phyloP scores from a whole-genome alignment of 2,113 vertebrate genomes.

The Vulpes lagopus region DNA sequence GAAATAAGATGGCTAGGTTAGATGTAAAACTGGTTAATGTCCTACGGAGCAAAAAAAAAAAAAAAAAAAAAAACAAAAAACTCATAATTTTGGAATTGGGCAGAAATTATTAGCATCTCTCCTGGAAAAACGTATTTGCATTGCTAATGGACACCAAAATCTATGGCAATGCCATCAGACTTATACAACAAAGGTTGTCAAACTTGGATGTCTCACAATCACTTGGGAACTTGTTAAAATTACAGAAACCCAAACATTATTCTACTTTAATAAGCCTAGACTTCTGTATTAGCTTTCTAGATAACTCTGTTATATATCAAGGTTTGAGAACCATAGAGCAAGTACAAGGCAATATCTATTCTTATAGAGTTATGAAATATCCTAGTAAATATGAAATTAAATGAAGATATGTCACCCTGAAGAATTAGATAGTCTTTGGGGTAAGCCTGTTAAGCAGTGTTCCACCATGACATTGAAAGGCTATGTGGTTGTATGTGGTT shows the following conservation, averaged over 20 bases:
- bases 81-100: not conserved
- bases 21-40: slow-evolving; percentile 15
- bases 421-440: not conserved
- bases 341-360: not conserved
- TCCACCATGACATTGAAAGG: not conserved
- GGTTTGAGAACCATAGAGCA: not conserved
- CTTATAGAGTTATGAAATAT: not conserved
- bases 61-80: not conserved
- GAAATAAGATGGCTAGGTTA: not conserved
- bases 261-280: not conserved
- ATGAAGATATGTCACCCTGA: not conserved
- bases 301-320: not conserved
- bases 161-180: not conserved
- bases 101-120: slow-evolving; percentile 16
- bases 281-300: not conserved
- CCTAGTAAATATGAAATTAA: not conserved
- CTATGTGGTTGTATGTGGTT: not conserved
- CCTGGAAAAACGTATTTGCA: not conserved
- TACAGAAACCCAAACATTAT: not conserved
- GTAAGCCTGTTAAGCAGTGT: not conserved
- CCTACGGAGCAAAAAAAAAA: not conserved
- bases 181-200: not conserved
- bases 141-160: not conserved
- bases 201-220: not conserved
- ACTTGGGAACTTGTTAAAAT: not conserved